Evolutionary conservation across 53 echinoderm and acorn worm species (phyloP).

Genomic region (Holothuria scabra): DNA sequence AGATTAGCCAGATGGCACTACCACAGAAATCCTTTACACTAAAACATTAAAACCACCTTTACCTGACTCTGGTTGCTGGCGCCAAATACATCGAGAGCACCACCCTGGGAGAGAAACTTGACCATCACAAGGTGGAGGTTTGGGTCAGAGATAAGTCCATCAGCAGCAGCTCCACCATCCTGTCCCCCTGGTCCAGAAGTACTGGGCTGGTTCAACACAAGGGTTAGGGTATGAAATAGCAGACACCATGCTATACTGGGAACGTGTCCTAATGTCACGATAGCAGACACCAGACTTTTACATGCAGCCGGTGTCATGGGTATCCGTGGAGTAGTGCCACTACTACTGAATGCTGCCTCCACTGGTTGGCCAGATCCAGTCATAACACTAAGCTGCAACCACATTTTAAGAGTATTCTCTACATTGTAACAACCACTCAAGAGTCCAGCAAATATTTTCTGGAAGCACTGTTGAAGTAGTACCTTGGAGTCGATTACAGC

Average conservation of each 20-base stretch:
- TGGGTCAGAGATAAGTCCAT: constrained; percentile 74
- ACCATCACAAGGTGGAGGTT: constrained; percentile 82
- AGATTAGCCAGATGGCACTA: neutral
- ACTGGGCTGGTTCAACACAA: constrained; percentile 73
- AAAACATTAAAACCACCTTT: neutral
- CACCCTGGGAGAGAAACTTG: constrained; percentile 85
- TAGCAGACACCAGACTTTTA: constrained; percentile 72
- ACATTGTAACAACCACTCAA: constrained; percentile 63
- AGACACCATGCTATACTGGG: constrained; percentile 92
- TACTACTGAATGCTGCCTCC: constrained; percentile 65
- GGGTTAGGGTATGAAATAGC: constrained; percentile 83
- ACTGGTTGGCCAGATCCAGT: constrained; percentile 69
- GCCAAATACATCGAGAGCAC: constrained; percentile 77
- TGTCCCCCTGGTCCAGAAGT: constrained; percentile 12
- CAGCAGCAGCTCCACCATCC: constrained; percentile 53
- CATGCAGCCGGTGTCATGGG: constrained; percentile 76
- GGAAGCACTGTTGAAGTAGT: constrained; percentile 86
- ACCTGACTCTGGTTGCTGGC: constrained; percentile 83
- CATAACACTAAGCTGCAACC: constrained; percentile 66
- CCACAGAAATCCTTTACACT: too few species aligned
- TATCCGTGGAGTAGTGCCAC: constrained; percentile 74
- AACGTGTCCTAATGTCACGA: constrained; percentile 75
- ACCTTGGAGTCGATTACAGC: constrained; percentile 69
- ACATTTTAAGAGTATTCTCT: constrained; percentile 79
- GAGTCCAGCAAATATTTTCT: constrained; percentile 86